A percentile compares a stretch with the other conserved stretches of the same genome.
phyloP scores from a whole-genome alignment of 2,113 vertebrate species.

The Gasterosteus nipponicus region DNA sequence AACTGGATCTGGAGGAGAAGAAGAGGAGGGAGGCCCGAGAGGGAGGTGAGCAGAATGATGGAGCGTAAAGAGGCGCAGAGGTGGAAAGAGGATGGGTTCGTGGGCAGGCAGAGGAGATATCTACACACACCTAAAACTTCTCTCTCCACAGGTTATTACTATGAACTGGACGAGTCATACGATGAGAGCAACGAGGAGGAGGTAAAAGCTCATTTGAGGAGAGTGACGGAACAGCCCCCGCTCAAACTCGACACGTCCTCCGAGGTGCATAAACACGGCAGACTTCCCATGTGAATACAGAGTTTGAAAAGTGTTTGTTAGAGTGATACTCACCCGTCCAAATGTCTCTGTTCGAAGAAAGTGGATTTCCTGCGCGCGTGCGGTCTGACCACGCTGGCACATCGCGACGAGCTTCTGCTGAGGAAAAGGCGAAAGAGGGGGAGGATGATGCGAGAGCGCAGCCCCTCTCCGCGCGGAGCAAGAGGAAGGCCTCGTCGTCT shows the following conservation, averaged over 20 bases:
- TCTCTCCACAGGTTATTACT: conserved; percentile 89
- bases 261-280: conserved; percentile 81
- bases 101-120: background rate
- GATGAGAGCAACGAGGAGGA: conserved; percentile 98
- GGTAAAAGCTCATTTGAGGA: conserved; percentile 92
- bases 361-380: conserved; percentile 91
- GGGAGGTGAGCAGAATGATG: conserved; percentile 83
- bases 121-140: conserved; percentile 5
- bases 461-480: conserved; percentile 88
- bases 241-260: conserved; percentile 93
- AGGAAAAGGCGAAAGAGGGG: conserved; percentile 92
- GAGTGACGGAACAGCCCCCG: conserved; percentile 91
- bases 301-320: background rate
- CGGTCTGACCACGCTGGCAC: conserved; percentile 91
- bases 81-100: background rate
- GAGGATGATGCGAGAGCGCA: conserved; percentile 93
- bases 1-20: conserved; percentile 94
- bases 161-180: conserved; percentile 94
- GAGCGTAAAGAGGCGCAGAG: background rate
- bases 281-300: background rate
- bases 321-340: background rate
- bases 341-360: conserved; percentile 83
- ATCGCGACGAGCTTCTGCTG: conserved; percentile 88
- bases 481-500: conserved; percentile 81
- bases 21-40: conserved; percentile 90